Evolutionary conservation across 2,797 vertebrate species (phyloP).

Genomic region (Cichlasoma orientale): DNA sequence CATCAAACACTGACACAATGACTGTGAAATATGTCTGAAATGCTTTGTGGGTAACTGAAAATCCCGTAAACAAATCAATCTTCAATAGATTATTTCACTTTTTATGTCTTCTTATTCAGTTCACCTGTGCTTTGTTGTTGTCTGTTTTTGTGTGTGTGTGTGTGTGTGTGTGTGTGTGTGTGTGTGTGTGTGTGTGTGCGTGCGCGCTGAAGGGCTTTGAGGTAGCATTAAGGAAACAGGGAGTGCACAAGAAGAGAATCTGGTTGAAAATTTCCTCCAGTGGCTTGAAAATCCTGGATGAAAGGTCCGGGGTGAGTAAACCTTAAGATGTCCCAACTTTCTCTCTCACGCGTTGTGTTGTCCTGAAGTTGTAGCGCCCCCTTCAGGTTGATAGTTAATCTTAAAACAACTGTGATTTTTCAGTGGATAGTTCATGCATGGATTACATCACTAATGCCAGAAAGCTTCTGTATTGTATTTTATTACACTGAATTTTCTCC

Average conservation of each 20-base stretch:
- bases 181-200: no score
- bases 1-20: background rate
- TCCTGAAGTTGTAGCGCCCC: background rate
- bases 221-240: constrained; percentile 69
- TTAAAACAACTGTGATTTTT: background rate
- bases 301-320: constrained; percentile 75
- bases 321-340: background rate
- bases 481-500: background rate
- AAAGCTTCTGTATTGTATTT: background rate
- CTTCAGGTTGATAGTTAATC: background rate
- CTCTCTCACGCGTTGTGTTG: background rate
- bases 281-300: constrained; percentile 78
- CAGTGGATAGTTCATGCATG: background rate
- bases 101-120: background rate
- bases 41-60: background rate
- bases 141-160: background rate
- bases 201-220: constrained; percentile 65
- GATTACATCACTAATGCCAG: background rate
- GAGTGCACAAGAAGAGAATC: constrained; percentile 81
- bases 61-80: background rate
- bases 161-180: background rate
- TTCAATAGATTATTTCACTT: background rate
- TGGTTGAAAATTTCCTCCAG: constrained; percentile 77
- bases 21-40: background rate
- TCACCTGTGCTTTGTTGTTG: background rate